These are phyloP conservation scores for Petrocephalus microphthalmus DNA, from an alignment of 2,113 vertebrate species.

Conservation along the genomic window DNA sequence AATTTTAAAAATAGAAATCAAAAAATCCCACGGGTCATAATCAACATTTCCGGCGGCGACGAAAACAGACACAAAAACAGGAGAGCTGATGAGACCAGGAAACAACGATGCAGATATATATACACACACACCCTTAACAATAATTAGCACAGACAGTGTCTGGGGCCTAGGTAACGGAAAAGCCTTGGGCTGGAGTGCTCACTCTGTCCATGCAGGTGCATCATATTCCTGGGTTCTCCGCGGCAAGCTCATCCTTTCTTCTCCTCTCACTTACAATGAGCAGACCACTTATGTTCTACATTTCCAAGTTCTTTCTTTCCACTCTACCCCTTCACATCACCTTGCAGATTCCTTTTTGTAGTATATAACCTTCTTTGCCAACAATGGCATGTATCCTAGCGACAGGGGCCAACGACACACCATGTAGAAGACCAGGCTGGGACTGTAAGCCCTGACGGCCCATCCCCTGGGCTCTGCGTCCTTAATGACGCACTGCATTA, in stretches of 20 bases:
- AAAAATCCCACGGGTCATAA: not conserved
- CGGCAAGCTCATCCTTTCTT: not conserved
- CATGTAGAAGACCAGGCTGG: not conserved
- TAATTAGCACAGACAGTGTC: constrained; percentile 24
- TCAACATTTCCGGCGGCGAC: not conserved
- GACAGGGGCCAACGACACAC: not conserved
- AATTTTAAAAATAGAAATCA: not conserved
- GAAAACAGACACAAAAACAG: not conserved
- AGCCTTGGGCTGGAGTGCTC: not conserved
- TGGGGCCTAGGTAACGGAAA: not conserved
- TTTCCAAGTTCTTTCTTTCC: not conserved
- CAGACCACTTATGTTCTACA: not conserved
- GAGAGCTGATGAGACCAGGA: not conserved
- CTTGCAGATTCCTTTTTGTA: not conserved
- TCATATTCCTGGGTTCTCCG: not conserved
- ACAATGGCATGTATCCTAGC: not conserved
- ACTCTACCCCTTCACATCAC: not conserved
- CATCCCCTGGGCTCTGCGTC: not conserved
- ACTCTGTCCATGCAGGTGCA: not conserved
- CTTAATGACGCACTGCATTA: not conserved
- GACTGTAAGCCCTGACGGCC: not conserved
- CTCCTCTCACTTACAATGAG: not conserved
- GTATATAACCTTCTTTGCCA: not conserved
- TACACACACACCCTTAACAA: constrained; percentile 27
- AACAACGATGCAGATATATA: constrained; percentile 9